Evolutionary conservation across 2,797 vertebrate species (phyloP).

Genomic region (Paratrypauchen microcephalus): DNA sequence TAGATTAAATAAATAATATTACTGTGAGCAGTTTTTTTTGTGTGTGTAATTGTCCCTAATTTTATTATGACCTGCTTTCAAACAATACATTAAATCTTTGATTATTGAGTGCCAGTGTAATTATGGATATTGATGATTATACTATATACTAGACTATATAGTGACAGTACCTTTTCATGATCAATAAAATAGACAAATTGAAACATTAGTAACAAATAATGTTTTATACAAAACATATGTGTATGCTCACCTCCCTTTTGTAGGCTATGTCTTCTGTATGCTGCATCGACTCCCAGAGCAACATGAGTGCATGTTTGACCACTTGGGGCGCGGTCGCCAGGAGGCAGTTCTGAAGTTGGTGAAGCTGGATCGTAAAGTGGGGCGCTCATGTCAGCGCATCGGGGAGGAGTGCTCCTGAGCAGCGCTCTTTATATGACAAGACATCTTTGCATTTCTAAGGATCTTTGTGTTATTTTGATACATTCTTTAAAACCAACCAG

Average conservation of each 20-base stretch:
- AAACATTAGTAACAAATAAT: not conserved
- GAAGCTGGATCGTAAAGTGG: conserved; percentile 95
- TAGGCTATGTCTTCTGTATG: conserved; percentile 95
- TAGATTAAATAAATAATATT: no score
- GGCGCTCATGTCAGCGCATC: conserved; percentile 95
- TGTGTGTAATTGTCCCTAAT: no score
- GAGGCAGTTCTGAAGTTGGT: conserved; percentile 97
- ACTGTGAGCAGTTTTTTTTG: no score
- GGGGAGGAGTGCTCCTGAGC: conserved; percentile 93
- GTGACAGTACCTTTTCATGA: conserved; percentile 30
- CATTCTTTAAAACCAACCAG: conserved; percentile 41
- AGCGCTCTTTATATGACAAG: conserved; percentile 17
- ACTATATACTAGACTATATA: not conserved
- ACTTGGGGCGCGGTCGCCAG: conserved; percentile 93
- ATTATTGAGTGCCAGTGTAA: conserved; percentile 63
- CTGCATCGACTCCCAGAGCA: conserved; percentile 94
- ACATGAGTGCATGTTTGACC: conserved; percentile 92
- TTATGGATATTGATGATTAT: conserved; percentile 70
- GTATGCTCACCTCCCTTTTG: not conserved
- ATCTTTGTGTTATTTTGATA: conserved; percentile 50
- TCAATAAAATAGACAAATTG: not conserved
- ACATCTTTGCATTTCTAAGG: conserved; percentile 55
- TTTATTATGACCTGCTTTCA: conserved; percentile 62
- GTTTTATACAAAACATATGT: no score
- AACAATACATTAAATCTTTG: conserved; percentile 34